Evolutionary conservation across 1,140 invertebrate species (phyloP).

Genomic region (Drosophila willistoni): DNA sequence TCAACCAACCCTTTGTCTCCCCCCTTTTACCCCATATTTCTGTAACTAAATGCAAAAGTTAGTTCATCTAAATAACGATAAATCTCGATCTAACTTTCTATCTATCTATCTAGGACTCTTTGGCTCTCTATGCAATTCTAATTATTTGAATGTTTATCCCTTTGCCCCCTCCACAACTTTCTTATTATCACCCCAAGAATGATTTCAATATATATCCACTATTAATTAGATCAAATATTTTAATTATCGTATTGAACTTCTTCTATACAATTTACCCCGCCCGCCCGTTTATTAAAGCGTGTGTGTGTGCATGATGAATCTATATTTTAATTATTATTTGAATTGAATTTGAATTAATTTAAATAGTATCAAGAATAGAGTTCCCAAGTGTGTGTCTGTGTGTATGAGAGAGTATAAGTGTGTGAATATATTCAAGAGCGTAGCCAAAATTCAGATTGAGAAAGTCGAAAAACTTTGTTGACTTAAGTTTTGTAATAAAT

Average conservation of each 20-base stretch:
- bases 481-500: too few species aligned
- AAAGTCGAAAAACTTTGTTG: too few species aligned
- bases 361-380: constrained; percentile 20
- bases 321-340: constrained; percentile 15
- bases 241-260: background rate
- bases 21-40: background rate
- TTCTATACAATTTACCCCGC: background rate
- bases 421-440: background rate
- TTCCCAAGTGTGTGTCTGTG: constrained; percentile 2
- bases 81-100: constrained; percentile 5
- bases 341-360: constrained; percentile 46
- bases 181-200: background rate
- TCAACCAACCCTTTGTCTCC: constrained; percentile 15
- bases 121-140: background rate
- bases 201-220: constrained; percentile 10
- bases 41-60: constrained; percentile 55
- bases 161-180: background rate
- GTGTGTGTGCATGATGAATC: constrained; percentile 59
- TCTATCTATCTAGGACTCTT: constrained; percentile 2
- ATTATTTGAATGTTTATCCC: background rate
- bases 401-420: constrained; percentile 10
- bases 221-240: background rate
- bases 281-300: background rate
- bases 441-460: too few species aligned
- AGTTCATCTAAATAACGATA: constrained; percentile 28